These are phyloP conservation scores for Saturnia pavonia DNA, from an alignment of 2,888 invertebrate genomes.

Conservation along the genomic window DNA sequence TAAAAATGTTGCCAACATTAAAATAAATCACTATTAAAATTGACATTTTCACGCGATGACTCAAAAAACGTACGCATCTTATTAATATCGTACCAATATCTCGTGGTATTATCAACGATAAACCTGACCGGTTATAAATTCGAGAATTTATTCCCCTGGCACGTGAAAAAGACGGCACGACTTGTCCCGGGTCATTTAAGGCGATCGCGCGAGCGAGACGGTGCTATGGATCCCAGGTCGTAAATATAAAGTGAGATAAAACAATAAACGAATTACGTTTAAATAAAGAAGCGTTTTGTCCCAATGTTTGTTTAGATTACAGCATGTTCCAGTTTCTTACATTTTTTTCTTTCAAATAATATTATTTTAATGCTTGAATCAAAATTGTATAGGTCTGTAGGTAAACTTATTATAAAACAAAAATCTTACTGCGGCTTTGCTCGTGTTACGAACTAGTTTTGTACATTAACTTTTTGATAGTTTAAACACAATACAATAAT, in stretches of 20 bases:
- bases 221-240: slow-evolving; percentile 57
- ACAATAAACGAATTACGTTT: slow-evolving; percentile 81
- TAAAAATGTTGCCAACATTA: slow-evolving; percentile 37
- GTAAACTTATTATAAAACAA: too few species aligned
- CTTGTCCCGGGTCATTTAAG: slow-evolving; percentile 6
- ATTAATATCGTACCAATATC: slow-evolving; percentile 72
- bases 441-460: too few species aligned
- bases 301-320: slow-evolving; percentile 63
- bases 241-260: slow-evolving; percentile 79
- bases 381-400: too few species aligned
- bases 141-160: slow-evolving; percentile 65
- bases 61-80: slow-evolving; percentile 54
- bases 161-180: slow-evolving; percentile 28
- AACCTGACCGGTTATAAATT: slow-evolving; percentile 68
- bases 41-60: slow-evolving; percentile 72
- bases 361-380: slow-evolving; percentile 14
- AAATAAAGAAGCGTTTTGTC: slow-evolving; percentile 80
- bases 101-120: slow-evolving; percentile 70
- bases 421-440: too few species aligned
- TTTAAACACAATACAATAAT: too few species aligned
- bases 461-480: too few species aligned
- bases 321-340: slow-evolving; percentile 43
- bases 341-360: slow-evolving; percentile 15
- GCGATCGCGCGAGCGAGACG: slow-evolving; percentile 48
- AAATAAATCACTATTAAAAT: slow-evolving; percentile 73